Base-by-base conservation (phyloP, 2,113 vertebrate genomes). In the Eulemur macaco region DNA sequence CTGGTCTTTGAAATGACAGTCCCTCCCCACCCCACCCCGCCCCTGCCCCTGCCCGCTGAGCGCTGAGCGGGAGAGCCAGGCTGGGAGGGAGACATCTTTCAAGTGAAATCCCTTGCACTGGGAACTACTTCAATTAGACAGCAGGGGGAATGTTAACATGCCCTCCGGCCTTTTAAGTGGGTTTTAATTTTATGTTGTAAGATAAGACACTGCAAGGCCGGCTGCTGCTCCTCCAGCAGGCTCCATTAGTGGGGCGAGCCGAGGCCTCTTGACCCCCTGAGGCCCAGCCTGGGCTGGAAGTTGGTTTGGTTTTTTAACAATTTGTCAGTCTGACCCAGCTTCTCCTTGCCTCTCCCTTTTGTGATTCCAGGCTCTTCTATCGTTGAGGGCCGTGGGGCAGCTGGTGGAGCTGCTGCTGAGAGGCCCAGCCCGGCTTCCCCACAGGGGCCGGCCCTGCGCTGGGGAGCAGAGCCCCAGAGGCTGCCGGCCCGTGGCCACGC, bases 121-220 rank as follows among this genome's bases (percentile, higher is more conserved):
- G 97, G 92, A 98, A 98, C 98, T 97, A 92, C 97, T 98, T 98
- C 98, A 98, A 98, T 98, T 98, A 98, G 98, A 98, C 96, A 97
- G 97, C 97, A 96, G 96, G 97, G 97, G 85, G 98, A 98, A 98
- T 98, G 98, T 98, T 98, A 98, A 97, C 98, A 97, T 98, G 98
- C 98, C 98, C 98, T 98, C 96, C 98, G 98, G 98, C 98, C 98
- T 98, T 98, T 98, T 98, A 98, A 98, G 98, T 98, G 98, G 98
- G 98, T 98, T 98, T 98, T 98, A 98, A 98, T 98, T 98, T 98
- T 98, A 98, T 98, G 98, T 98, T 98, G 98, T 98, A 98, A 98
- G 98, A 98, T 98, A 98, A 98, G 98, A 97, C 98, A 96, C 96
- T 76, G 95, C 52, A 14, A 27, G 93, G 93, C 97, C 21, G 21